These are phyloP conservation scores for Aporophyla lueneburgensis DNA, from an alignment of 2,888 invertebrate species.

Conservation along the genomic window DNA sequence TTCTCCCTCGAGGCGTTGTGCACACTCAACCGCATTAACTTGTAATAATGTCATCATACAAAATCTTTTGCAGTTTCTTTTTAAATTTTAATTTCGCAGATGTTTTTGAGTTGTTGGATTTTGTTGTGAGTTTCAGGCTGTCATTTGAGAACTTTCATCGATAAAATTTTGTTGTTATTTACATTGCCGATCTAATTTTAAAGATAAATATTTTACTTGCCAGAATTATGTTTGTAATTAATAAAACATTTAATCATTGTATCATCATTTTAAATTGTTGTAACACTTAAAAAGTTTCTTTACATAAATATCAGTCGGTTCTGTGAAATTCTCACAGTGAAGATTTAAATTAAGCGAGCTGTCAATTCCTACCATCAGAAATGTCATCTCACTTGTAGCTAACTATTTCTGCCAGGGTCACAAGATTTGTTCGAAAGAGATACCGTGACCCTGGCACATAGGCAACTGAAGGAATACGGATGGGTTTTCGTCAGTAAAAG, in stretches of 20 bases:
- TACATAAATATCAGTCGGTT: neutral
- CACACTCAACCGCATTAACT: slow-evolving; percentile 72
- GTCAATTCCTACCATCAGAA: neutral
- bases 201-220: neutral
- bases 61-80: slow-evolving; percentile 45
- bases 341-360: neutral
- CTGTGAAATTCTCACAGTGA: neutral
- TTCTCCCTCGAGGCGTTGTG: slow-evolving; percentile 77
- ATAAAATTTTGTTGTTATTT: neutral
- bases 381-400: neutral
- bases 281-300: neutral
- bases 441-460: too few relatives aligned
- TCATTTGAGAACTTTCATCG: neutral
- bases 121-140: neutral
- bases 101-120: slow-evolving; percentile 7
- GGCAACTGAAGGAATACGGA: too few relatives aligned
- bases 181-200: neutral
- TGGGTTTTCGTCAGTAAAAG: too few relatives aligned
- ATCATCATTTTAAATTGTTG: neutral
- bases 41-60: slow-evolving; percentile 59
- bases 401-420: too few relatives aligned
- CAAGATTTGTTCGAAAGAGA: too few relatives aligned
- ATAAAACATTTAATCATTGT: too few relatives aligned
- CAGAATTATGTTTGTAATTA: neutral
- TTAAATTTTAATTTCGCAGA: neutral